Percentiles rank a stretch among this genome's conserved stretches.
phyloP scores from a whole-genome alignment of 2,888 invertebrate species.

The Amiota mariae region DNA sequence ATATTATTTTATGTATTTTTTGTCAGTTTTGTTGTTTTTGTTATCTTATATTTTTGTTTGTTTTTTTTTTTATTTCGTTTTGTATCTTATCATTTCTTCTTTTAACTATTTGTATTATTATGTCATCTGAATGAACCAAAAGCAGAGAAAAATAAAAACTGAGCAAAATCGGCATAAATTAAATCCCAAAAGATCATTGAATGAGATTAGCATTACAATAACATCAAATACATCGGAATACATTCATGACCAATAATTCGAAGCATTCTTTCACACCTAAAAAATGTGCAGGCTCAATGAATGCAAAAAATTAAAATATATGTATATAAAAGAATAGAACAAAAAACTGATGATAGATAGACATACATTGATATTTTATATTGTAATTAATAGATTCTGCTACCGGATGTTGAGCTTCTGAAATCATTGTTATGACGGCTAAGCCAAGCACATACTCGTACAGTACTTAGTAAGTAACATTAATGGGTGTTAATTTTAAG shows the following conservation, averaged over 20 bases:
- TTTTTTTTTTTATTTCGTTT: neutral
- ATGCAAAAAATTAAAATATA: conserved; percentile 7
- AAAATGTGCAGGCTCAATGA: conserved; percentile 18
- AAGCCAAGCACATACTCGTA: neutral
- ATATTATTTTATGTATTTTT: neutral
- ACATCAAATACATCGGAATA: neutral
- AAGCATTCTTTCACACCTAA: conserved; percentile 55
- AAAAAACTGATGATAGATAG: neutral
- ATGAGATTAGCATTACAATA: neutral
- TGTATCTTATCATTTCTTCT: neutral
- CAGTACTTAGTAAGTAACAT: neutral
- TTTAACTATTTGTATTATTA: conserved; percentile 41
- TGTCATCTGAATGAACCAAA: conserved; percentile 45
- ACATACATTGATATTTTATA: neutral
- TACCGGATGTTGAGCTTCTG: conserved; percentile 11
- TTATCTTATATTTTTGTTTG: neutral
- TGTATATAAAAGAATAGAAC: conserved; percentile 4
- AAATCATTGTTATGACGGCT: too few relatives aligned
- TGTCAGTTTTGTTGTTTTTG: conserved; percentile 7
- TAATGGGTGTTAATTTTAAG: conserved; percentile 37
- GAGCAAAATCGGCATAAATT: conserved; percentile 35
- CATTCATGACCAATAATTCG: conserved; percentile 38
- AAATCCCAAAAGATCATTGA: conserved; percentile 34
- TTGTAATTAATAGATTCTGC: conserved; percentile 2
- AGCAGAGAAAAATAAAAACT: conserved; percentile 28